Evolutionary conservation across 2,113 vertebrate genomes (phyloP).

Genomic region (Pionites leucogaster): DNA sequence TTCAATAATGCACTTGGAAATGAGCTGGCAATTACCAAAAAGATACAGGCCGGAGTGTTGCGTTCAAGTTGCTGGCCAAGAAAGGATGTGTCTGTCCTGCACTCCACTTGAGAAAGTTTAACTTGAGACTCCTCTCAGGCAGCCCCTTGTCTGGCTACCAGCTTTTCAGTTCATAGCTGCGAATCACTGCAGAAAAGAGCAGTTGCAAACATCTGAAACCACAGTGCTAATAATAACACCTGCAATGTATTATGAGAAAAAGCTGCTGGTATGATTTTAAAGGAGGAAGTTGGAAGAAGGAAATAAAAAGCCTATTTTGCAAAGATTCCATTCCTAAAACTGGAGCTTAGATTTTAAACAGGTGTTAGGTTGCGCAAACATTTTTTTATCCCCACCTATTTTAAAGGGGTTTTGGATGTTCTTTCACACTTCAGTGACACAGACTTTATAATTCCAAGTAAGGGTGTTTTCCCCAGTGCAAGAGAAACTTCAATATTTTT

Average conservation of each 20-base stretch:
- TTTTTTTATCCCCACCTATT: not conserved
- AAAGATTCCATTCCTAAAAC: not conserved
- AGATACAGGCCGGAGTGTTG: fast-evolving
- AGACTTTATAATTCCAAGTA: not conserved
- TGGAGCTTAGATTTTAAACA: not conserved
- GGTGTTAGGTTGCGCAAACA: not conserved
- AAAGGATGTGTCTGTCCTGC: not conserved
- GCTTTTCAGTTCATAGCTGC: not conserved
- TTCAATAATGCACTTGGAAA: not conserved
- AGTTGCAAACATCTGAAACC: not conserved
- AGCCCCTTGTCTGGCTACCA: not conserved
- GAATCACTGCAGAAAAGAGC: not conserved
- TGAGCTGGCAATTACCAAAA: not conserved
- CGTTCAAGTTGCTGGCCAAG: not conserved
- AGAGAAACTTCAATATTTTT: not conserved
- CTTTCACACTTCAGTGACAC: not conserved
- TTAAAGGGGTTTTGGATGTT: not conserved
- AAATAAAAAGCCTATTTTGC: not conserved
- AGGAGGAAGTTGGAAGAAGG: not conserved
- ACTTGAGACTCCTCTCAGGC: not conserved
- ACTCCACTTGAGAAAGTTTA: not conserved
- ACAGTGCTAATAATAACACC: not conserved
- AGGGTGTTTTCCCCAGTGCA: not conserved
- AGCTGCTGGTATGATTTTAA: not conserved
- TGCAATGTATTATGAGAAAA: not conserved